These are phyloP conservation scores for Matsumurasca onukii DNA, from an alignment of 1,140 invertebrate genomes.

Conservation along the genomic window DNA sequence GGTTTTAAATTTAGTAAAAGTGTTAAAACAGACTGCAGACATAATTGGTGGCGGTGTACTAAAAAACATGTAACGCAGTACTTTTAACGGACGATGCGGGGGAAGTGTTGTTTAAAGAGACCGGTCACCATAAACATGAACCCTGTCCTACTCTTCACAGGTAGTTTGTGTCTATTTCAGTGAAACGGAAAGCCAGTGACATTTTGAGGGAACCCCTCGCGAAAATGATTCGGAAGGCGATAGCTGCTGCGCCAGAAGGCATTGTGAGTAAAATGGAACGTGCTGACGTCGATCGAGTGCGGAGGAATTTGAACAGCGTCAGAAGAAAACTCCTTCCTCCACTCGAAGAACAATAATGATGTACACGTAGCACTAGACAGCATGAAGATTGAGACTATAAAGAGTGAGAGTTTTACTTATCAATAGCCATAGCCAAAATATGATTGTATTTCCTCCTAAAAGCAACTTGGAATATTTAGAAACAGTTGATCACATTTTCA, in stretches of 20 bases:
- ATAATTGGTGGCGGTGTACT: neutral
- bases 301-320: neutral
- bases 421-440: neutral
- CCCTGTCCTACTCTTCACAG: neutral
- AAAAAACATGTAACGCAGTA: neutral
- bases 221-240: neutral
- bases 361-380: neutral
- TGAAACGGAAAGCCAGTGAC: neutral
- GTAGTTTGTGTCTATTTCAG: neutral
- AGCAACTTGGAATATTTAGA: no score
- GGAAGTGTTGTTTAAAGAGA: neutral
- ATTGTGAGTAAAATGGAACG: neutral
- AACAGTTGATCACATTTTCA: no score
- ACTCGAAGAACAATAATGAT: no score
- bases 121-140: neutral
- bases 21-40: neutral
- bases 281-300: neutral
- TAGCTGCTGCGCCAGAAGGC: neutral
- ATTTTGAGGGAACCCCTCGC: neutral
- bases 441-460: no score
- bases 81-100: no score
- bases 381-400: neutral
- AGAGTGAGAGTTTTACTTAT: neutral
- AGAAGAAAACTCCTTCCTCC: neutral
- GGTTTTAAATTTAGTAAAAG: no score